phyloP scores from a whole-genome alignment of 2,888 invertebrate genomes.

The Biston betularia region DNA sequence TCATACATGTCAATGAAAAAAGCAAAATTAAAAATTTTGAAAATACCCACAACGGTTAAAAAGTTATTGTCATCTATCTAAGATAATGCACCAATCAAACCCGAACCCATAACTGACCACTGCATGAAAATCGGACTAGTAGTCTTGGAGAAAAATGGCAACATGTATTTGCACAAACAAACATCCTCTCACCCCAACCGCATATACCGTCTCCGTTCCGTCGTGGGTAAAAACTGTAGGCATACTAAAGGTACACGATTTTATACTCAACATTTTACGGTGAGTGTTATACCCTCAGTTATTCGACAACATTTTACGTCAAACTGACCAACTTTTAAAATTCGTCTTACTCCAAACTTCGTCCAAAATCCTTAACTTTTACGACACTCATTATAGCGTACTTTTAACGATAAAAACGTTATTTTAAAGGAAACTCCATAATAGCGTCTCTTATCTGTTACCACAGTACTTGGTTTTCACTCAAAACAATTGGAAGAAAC shows the following conservation, averaged over 20 bases:
- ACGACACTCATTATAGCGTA: slow-evolving; percentile 16
- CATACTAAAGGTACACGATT: neutral
- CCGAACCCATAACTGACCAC: no score
- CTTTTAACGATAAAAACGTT: slow-evolving; percentile 22
- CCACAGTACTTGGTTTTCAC: slow-evolving; percentile 11
- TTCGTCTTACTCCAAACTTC: slow-evolving; percentile 21
- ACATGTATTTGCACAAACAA: no score
- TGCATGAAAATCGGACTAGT: no score
- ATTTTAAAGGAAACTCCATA: slow-evolving; percentile 13
- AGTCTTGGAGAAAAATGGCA: no score
- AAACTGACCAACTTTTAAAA: slow-evolving; percentile 16
- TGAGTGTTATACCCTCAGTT: neutral
- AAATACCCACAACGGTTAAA: no score
- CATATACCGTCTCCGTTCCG: no score
- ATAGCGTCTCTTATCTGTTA: slow-evolving; percentile 5
- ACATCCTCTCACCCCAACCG: no score
- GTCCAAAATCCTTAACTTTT: slow-evolving; percentile 12
- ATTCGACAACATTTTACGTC: slow-evolving; percentile 9
- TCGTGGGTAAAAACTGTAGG: neutral
- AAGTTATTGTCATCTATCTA: no score
- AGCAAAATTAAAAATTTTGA: no score
- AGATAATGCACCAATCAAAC: no score
- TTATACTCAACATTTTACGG: slow-evolving; percentile 6
- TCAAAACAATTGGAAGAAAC: slow-evolving; percentile 18
- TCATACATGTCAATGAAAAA: no score